Conservation (phyloP, 2,797 vertebrate genomes). For the Hapalemur alaotrensis region DNA sequence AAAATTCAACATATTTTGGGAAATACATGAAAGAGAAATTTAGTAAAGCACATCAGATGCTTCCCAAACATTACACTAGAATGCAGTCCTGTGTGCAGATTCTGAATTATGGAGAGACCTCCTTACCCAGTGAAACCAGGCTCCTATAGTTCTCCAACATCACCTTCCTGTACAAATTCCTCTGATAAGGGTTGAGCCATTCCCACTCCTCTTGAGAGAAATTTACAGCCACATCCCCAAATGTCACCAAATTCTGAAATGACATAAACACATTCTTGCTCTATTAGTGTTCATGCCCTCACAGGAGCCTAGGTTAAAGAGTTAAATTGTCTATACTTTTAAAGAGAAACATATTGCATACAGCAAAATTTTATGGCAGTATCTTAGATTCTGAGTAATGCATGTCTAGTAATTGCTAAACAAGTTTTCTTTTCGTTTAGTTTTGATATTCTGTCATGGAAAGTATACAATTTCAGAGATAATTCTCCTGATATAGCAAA, state of each 20-base stretch:
- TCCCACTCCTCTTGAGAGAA: slow-evolving; percentile 75
- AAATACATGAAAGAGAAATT: not conserved
- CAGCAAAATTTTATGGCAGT: not conserved
- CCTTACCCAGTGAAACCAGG: slow-evolving; percentile 68
- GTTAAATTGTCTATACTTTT: not conserved
- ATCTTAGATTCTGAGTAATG: not conserved
- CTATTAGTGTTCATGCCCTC: not conserved
- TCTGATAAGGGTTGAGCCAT: slow-evolving; percentile 66
- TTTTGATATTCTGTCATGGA: not conserved
- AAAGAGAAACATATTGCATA: not conserved
- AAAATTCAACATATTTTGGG: not conserved
- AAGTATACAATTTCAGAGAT: not conserved
- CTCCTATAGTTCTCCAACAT: slow-evolving; percentile 74
- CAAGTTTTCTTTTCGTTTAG: not conserved
- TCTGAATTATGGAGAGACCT: not conserved
- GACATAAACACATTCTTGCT: not conserved
- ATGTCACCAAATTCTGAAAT: slow-evolving; percentile 72
- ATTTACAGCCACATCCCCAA: slow-evolving; percentile 71
- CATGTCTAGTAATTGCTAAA: not conserved
- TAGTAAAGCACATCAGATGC: not conserved
- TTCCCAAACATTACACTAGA: not conserved
- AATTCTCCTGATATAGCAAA: not conserved
- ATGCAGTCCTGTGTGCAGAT: not conserved
- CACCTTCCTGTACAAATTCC: slow-evolving; percentile 67
- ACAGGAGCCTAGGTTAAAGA: not conserved